phyloP scores from a whole-genome alignment of 2,113 vertebrate genomes.

The Erpornis zantholeuca region DNA sequence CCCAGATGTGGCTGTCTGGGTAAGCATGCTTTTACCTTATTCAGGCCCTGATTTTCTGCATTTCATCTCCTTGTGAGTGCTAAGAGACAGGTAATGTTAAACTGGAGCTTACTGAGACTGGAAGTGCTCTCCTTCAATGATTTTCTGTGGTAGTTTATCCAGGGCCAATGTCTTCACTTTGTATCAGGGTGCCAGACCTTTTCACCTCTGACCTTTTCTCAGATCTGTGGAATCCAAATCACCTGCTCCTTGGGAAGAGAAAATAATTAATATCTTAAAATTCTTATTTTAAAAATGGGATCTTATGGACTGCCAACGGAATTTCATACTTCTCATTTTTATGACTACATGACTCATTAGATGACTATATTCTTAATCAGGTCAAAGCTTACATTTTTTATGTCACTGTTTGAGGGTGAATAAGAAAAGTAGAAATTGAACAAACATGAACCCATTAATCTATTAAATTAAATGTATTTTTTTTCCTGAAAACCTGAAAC shows the following conservation, averaged over 20 bases:
- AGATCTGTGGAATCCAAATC: background rate
- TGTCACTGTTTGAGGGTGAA: background rate
- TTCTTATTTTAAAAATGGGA: background rate
- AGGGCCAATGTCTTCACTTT: background rate
- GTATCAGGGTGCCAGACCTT: background rate
- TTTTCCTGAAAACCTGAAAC: background rate
- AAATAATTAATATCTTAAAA: background rate
- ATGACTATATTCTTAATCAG: background rate
- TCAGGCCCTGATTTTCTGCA: background rate
- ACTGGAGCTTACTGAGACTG: rapidly evolving
- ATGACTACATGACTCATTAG: background rate
- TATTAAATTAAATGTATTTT: background rate
- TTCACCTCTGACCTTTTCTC: background rate
- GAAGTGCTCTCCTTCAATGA: background rate
- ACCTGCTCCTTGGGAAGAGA: background rate
- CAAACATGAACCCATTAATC: background rate
- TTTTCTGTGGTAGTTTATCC: background rate
- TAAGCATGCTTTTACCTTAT: background rate
- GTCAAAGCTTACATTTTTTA: background rate
- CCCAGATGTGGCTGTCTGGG: background rate
- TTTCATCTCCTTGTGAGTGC: background rate
- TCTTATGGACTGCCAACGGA: background rate
- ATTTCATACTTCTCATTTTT: background rate
- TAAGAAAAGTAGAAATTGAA: background rate
- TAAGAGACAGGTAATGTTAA: background rate